Base-by-base conservation (phyloP, 1,140 invertebrate genomes). In the Drosophila pallidifrons region DNA sequence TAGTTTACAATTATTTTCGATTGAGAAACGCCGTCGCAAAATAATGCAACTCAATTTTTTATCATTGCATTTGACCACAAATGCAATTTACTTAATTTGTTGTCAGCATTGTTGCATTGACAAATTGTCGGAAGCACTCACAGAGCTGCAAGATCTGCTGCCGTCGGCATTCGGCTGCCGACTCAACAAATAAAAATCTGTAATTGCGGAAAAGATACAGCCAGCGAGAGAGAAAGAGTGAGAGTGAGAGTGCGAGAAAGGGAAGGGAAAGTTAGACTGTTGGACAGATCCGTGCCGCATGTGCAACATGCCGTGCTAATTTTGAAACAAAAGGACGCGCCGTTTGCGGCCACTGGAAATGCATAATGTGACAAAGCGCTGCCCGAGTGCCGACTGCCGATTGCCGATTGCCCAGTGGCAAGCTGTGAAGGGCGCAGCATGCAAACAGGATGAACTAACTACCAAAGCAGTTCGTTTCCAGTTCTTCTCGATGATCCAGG, bases 251-350 rank as follows among this genome's bases (percentile, higher is more conserved):
- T 13, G 47, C 38, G 35, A 52, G 15, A 3, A 15, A 5, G 4
- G 16, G 55, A 20, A n/a, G 16, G 55, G 32, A 30, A 13, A 32
- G 4, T 7, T 20, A n/a, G 16, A 58, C 15, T 43, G 3, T 25
- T 25, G 32, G 32, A 78, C 74, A 60, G 63, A 28, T 15, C 70
- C 38, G 54, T 49, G 63, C 55, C 83, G 77, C 79, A 89, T 88
- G 83, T 88, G 83, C 83, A 88, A 89, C 83, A 88, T 88, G 85
- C 83, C 77, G 85, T 85, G 83, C 85, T 78, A 88, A 88, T 88
- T 89, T 25, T 89, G 78, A 88, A 75, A 88, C 83, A 87, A 88
- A 88, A 81, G 83, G 74, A 89, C 58, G 47, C 47, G 61, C 82
- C 71, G 82, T 32, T 73, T 82, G 82, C 61, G 71, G 78, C 79